A percentile compares a stretch with the other conserved stretches of the same genome.
Evolutionary conservation across 1,140 invertebrate genomes (phyloP).

Genomic region (Papilio xuthus): DNA sequence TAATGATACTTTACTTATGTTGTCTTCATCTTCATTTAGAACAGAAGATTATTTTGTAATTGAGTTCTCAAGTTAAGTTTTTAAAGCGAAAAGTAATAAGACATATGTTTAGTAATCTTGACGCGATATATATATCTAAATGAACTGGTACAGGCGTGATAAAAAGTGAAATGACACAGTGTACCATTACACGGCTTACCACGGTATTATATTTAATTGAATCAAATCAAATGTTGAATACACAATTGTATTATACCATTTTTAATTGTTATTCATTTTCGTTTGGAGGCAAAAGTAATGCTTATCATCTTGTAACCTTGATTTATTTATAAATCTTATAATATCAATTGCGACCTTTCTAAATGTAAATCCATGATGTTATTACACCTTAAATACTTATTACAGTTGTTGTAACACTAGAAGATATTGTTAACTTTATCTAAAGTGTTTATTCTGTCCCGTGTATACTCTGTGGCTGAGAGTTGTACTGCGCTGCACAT

Average conservation of each 20-base stretch:
- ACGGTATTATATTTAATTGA: too few species aligned
- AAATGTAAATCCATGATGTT: not conserved
- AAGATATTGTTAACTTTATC: not conserved
- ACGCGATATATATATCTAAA: slow-evolving; percentile 26
- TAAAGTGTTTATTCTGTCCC: slow-evolving; percentile 4
- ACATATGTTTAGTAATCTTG: slow-evolving; percentile 22
- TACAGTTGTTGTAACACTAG: not conserved
- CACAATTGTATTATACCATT: too few species aligned
- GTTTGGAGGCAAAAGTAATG: too few species aligned
- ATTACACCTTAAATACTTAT: not conserved
- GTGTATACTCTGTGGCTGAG: slow-evolving; percentile 7
- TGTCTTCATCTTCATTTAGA: not conserved
- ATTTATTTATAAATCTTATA: too few species aligned
- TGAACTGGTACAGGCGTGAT: slow-evolving; percentile 26
- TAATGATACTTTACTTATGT: not conserved
- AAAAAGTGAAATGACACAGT: slow-evolving; percentile 18
- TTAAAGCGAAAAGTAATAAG: slow-evolving; percentile 15
- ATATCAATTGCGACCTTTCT: not conserved
- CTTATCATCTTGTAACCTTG: too few species aligned
- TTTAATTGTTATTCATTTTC: too few species aligned
- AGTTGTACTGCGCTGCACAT: slow-evolving; percentile 39
- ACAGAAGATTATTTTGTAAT: not conserved
- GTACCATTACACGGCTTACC: not conserved
- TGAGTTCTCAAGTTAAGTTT: not conserved
- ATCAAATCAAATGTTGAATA: too few species aligned